These are phyloP conservation scores for Hepsetus odoe DNA, from an alignment of 2,113 vertebrate species.

Conservation along the genomic window DNA sequence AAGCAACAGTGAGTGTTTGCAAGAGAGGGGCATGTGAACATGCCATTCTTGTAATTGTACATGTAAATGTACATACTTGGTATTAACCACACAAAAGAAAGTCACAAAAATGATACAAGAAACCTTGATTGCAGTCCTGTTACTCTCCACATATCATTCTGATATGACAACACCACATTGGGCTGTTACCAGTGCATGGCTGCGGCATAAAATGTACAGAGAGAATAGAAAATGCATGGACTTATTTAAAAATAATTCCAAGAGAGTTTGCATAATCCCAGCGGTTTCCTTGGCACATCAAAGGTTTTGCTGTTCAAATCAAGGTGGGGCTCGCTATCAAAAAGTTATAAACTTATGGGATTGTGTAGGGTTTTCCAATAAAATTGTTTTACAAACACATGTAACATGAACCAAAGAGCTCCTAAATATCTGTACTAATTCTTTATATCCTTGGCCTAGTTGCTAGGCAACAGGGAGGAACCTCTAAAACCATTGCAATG, in stretches of 20 bases:
- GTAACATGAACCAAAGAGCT: conserved; percentile 6
- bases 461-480: conserved; percentile 75
- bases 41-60: too few relatives aligned
- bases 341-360: background rate
- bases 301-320: background rate
- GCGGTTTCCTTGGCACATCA: background rate
- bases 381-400: background rate
- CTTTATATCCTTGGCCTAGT: conserved; percentile 64
- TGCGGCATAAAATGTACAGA: background rate
- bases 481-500: conserved; percentile 62
- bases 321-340: background rate
- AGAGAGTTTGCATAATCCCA: background rate
- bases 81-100: too few relatives aligned
- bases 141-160: too few relatives aligned
- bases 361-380: background rate
- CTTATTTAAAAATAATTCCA: background rate
- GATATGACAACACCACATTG: too few relatives aligned
- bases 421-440: conserved; percentile 62
- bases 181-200: too few relatives aligned
- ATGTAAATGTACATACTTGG: too few relatives aligned
- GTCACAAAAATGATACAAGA: too few relatives aligned
- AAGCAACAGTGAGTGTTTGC: background rate
- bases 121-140: too few relatives aligned
- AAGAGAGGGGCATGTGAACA: too few relatives aligned
- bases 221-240: background rate